A percentile compares a stretch with the other conserved stretches of the same genome.
Conservation (phyloP, 2,888 invertebrate genomes). For the Apotomis capreana region DNA sequence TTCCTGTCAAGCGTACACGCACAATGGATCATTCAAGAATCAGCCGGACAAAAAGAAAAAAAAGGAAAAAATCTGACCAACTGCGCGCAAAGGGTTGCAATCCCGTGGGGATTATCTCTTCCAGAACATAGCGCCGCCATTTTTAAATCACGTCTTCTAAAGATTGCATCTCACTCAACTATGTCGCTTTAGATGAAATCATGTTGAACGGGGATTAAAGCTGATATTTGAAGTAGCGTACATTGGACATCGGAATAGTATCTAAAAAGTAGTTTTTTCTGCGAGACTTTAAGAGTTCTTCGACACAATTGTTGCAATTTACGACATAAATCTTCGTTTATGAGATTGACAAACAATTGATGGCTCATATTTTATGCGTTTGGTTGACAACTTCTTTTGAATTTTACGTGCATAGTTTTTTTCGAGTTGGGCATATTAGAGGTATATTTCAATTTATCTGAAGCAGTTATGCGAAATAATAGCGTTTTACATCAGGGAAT, state of each 20-base stretch:
- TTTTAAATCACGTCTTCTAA: neutral
- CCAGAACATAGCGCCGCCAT: constrained; percentile 70
- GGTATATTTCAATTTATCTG: constrained; percentile 15
- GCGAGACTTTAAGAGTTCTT: constrained; percentile 21
- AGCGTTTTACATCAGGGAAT: constrained; percentile 1
- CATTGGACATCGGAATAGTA: constrained; percentile 7
- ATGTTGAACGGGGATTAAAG: neutral
- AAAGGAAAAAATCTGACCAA: constrained; percentile 52
- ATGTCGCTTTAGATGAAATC: constrained; percentile 43
- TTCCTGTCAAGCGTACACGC: constrained; percentile 70
- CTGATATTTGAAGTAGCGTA: neutral
- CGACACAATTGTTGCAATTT: constrained; percentile 54
- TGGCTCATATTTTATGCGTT: constrained; percentile 34
- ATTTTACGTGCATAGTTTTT: constrained; percentile 19
- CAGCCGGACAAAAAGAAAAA: constrained; percentile 58
- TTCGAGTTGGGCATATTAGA: constrained; percentile 17
- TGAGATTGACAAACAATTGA: constrained; percentile 42
- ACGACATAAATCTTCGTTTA: constrained; percentile 51
- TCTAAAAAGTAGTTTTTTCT: constrained; percentile 24
- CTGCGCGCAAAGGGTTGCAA: constrained; percentile 63
- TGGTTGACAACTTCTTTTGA: constrained; percentile 42
- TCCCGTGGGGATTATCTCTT: constrained; percentile 68
- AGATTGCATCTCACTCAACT: constrained; percentile 1
- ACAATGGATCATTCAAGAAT: constrained; percentile 72
- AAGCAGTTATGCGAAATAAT: constrained; percentile 15